These are phyloP conservation scores for Holotrichia oblita DNA, from an alignment of 1,140 invertebrate species.

Conservation along the genomic window DNA sequence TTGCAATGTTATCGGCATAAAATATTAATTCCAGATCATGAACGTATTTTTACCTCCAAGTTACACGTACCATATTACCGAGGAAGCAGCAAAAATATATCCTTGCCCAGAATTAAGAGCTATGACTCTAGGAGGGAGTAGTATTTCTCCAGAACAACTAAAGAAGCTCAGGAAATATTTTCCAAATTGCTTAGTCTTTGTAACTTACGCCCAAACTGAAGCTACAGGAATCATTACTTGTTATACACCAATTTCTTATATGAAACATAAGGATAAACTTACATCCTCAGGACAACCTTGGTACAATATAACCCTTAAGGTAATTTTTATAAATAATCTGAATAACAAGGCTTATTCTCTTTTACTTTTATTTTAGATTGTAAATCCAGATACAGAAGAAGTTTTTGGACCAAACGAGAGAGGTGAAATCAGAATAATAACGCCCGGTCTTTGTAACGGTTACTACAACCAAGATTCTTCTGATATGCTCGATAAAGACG, in stretches of 20 bases:
- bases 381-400: conserved; percentile 62
- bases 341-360: not conserved
- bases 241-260: not conserved
- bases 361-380: conserved; percentile 31
- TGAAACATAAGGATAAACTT: not conserved
- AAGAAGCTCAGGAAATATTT: not conserved
- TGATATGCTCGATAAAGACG: conserved; percentile 67
- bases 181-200: not conserved
- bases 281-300: not conserved
- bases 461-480: conserved; percentile 69
- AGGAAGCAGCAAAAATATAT: not conserved
- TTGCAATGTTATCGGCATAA: not conserved
- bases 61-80: not conserved
- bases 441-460: conserved; percentile 63
- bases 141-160: not conserved
- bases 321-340: not conserved
- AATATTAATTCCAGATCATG: not conserved
- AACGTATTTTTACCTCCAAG: not conserved
- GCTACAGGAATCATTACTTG: not conserved
- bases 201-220: not conserved
- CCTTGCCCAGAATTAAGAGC: not conserved
- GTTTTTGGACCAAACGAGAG: conserved; percentile 60
- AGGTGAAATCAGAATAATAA: conserved; percentile 67
- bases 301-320: too few species aligned
- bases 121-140: not conserved